These are phyloP conservation scores for Parnassius apollo DNA, from an alignment of 2,888 invertebrate species.

Conservation along the genomic window DNA sequence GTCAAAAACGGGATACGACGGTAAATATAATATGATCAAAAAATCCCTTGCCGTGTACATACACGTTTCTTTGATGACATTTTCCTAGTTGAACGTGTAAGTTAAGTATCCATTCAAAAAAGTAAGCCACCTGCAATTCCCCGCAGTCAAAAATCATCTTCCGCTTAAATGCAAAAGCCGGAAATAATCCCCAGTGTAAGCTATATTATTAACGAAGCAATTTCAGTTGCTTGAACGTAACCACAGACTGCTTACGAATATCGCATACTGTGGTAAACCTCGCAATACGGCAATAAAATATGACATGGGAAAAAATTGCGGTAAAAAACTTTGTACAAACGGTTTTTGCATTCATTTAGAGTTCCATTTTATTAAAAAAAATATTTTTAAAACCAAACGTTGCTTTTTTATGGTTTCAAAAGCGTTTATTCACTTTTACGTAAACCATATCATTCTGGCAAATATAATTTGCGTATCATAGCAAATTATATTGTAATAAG, in stretches of 20 bases:
- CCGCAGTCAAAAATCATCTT: conserved; percentile 11
- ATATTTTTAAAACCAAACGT: too few relatives aligned
- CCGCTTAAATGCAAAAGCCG: conserved; percentile 15
- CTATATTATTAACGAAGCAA: conserved; percentile 23
- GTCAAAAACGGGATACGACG: too few relatives aligned
- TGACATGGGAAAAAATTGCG: conserved; percentile 13
- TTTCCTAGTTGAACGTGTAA: too few relatives aligned
- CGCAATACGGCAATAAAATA: conserved; percentile 17
- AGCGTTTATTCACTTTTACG: too few relatives aligned
- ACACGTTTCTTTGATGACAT: too few relatives aligned
- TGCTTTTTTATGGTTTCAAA: too few relatives aligned
- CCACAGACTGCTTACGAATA: conserved; percentile 22
- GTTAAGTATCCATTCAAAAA: not conserved
- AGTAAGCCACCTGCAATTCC: conserved; percentile 6
- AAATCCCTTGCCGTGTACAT: too few relatives aligned
- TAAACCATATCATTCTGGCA: too few relatives aligned
- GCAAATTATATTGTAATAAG: too few relatives aligned
- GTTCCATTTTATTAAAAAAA: not conserved
- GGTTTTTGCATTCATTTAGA: conserved; percentile 7
- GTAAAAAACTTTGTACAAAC: not conserved
- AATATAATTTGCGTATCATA: too few relatives aligned
- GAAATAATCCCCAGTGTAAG: conserved; percentile 17
- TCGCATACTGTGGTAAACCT: conserved; percentile 10
- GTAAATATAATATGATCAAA: too few relatives aligned
- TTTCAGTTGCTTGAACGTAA: conserved; percentile 21